phyloP scores from a whole-genome alignment of 2,888 invertebrate genomes.

The Rutpela maculata region DNA sequence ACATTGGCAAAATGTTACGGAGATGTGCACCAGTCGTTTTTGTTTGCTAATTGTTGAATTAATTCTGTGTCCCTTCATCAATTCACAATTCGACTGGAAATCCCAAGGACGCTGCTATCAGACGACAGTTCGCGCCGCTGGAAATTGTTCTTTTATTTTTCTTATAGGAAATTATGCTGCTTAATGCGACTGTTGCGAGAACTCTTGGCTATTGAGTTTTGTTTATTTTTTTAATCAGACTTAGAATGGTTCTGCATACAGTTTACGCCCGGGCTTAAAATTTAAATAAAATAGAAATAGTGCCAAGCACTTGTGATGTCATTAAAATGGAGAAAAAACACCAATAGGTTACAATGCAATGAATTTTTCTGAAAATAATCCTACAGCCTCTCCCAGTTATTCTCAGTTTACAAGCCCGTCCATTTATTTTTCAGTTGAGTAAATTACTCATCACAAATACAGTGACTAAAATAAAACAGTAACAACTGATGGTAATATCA shows the following conservation, averaged over 20 bases:
- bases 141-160: neutral
- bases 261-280: neutral
- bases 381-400: too few species aligned
- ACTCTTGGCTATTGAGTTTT: neutral
- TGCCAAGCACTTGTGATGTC: neutral
- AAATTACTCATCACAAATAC: too few species aligned
- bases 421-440: too few species aligned
- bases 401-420: too few species aligned
- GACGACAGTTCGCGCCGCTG: constrained; percentile 1
- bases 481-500: too few species aligned
- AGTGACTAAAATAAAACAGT: too few species aligned
- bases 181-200: neutral
- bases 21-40: constrained; percentile 70
- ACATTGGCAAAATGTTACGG: constrained; percentile 69
- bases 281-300: neutral
- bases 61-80: constrained; percentile 70
- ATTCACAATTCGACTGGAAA: constrained; percentile 34
- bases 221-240: constrained; percentile 1
- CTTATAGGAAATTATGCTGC: constrained; percentile 7
- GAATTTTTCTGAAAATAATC: too few species aligned
- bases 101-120: neutral
- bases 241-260: neutral
- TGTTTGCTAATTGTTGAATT: constrained; percentile 74
- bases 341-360: too few species aligned
- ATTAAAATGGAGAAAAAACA: too few species aligned